Conservation (phyloP, 2,113 vertebrate species). For the Oryctolagus cuniculus region mOryCun1.1 NC_091434.1:68626001-68626500, state of each 20-base stretch:
- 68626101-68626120: background rate
- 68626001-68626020: background rate
- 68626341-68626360: background rate
- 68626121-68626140: background rate
- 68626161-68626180: background rate
- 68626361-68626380: background rate
- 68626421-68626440: conserved; percentile 7
- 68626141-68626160: background rate
- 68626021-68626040: background rate
- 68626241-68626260: fast-evolving
- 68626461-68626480: background rate
- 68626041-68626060: background rate
- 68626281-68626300: background rate
- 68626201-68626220: background rate
- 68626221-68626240: background rate
- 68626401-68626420: background rate
- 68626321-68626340: background rate
- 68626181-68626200: background rate
- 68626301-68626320: background rate
- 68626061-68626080: background rate
- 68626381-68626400: background rate
- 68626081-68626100: conserved; percentile 2
- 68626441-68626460: background rate
- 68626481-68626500: background rate
- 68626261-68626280: background rate